These are phyloP conservation scores for Linurgus olivaceus DNA, from an alignment of 2,797 vertebrate genomes.

Conservation along the genomic window DNA sequence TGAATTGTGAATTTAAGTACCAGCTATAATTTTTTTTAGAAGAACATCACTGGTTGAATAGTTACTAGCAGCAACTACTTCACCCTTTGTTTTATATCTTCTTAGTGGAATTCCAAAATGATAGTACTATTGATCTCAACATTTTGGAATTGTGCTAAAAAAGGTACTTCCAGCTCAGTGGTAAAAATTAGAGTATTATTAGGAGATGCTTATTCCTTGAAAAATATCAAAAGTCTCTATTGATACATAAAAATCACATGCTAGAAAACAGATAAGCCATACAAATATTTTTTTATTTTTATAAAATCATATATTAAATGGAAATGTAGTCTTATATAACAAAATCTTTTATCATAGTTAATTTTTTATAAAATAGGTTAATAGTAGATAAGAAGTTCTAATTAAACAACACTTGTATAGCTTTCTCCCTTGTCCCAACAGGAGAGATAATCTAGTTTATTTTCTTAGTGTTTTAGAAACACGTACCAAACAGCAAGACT, in stretches of 20 bases:
- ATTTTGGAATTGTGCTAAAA: not conserved
- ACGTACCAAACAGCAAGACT: not conserved
- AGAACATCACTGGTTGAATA: not conserved
- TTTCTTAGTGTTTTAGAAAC: not conserved
- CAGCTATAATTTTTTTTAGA: not conserved
- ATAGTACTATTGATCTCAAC: not conserved
- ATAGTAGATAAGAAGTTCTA: not conserved
- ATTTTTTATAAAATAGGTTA: not conserved
- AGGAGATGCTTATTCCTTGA: not conserved
- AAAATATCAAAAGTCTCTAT: not conserved
- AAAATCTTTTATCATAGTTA: not conserved
- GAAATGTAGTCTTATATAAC: not conserved
- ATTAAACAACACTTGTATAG: not conserved
- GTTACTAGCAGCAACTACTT: not conserved
- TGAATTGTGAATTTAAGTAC: not conserved
- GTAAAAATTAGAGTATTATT: not conserved
- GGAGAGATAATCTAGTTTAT: not conserved
- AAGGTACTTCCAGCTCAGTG: not conserved
- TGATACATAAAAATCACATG: not conserved
- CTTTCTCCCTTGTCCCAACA: not conserved
- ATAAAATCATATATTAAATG: not conserved
- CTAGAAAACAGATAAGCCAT: not conserved
- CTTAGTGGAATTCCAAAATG: not conserved
- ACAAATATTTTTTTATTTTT: not conserved
- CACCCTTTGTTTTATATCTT: not conserved